phyloP scores from a whole-genome alignment of 2,113 vertebrate genomes.

The Rhizomys pruinosus region DNA sequence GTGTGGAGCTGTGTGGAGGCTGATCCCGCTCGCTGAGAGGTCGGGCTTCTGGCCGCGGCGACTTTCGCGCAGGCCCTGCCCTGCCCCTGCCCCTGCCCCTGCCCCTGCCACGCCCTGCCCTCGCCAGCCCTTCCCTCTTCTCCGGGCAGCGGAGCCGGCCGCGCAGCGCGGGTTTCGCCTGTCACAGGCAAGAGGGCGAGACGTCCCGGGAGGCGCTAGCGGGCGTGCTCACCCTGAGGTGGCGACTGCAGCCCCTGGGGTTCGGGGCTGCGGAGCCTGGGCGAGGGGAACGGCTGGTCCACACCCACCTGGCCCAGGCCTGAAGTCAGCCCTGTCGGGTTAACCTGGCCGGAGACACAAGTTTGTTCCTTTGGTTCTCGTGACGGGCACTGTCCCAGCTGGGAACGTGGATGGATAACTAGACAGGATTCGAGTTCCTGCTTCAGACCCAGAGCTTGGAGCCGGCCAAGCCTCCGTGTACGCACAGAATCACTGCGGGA shows the following conservation, averaged over 20 bases:
- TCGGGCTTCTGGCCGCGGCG: too few relatives aligned
- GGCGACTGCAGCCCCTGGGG: too few relatives aligned
- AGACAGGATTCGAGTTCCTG: not conserved
- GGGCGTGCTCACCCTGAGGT: not conserved
- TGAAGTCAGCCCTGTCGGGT: too few relatives aligned
- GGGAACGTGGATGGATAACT: not conserved
- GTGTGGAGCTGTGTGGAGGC: not conserved
- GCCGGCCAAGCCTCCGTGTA: too few relatives aligned
- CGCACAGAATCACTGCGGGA: not conserved
- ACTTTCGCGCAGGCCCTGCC: too few relatives aligned
- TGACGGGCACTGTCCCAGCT: not conserved
- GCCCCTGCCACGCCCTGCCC: not conserved
- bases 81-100: not conserved
- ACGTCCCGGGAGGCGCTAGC: not conserved
- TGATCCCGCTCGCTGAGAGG: fast-evolving
- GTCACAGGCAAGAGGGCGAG: not conserved
- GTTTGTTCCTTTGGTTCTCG: not conserved
- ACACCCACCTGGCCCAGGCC: not conserved
- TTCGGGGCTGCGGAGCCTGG: too few relatives aligned
- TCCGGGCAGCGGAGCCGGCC: not conserved
- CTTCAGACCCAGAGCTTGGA: not conserved
- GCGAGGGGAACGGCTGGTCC: too few relatives aligned
- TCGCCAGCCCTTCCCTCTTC: not conserved
- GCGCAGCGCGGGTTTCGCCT: not conserved
- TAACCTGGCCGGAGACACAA: too few relatives aligned